These are phyloP conservation scores for Harmothoe impar DNA, from an alignment of 2,888 invertebrate species.

Conservation along the genomic window DNA sequence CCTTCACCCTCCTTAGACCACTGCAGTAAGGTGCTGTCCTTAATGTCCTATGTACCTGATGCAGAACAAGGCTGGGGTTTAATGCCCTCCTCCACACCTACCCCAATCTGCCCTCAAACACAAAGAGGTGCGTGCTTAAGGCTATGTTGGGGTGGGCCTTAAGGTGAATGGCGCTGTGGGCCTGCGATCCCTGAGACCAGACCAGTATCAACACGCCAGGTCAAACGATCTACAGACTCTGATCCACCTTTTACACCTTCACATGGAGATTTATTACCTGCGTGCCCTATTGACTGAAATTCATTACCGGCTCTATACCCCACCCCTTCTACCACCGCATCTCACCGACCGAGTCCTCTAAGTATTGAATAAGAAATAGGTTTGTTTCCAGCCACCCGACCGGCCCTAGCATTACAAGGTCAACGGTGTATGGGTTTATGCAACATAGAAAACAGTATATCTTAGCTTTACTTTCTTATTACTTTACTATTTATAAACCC, in stretches of 20 bases:
- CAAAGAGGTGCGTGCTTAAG: not conserved
- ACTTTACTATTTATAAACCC: too few species aligned
- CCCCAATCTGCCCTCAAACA: not conserved
- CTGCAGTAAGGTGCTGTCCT: not conserved
- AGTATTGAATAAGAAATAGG: too few species aligned
- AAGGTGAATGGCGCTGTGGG: not conserved
- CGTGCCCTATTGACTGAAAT: not conserved
- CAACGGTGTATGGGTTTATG: too few species aligned
- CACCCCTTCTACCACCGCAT: not conserved
- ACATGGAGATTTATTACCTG: constrained; percentile 6
- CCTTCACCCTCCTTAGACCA: constrained; percentile 10
- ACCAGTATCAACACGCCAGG: not conserved
- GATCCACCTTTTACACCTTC: constrained; percentile 19
- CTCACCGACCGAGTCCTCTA: not conserved
- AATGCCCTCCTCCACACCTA: not conserved
- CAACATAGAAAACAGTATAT: too few species aligned
- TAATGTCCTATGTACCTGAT: not conserved
- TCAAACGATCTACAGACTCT: constrained; percentile 18
- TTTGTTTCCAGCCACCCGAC: too few species aligned
- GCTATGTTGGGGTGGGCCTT: not conserved
- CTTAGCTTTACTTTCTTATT: too few species aligned
- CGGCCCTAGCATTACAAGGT: too few species aligned
- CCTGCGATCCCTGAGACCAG: not conserved
- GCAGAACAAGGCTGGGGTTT: not conserved
- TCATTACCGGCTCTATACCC: constrained; percentile 9